Evolutionary conservation across 2,797 vertebrate species (phyloP), one percentile per base, ranked within the genome.

Genomic region (Sitta carolinensis): DNA sequence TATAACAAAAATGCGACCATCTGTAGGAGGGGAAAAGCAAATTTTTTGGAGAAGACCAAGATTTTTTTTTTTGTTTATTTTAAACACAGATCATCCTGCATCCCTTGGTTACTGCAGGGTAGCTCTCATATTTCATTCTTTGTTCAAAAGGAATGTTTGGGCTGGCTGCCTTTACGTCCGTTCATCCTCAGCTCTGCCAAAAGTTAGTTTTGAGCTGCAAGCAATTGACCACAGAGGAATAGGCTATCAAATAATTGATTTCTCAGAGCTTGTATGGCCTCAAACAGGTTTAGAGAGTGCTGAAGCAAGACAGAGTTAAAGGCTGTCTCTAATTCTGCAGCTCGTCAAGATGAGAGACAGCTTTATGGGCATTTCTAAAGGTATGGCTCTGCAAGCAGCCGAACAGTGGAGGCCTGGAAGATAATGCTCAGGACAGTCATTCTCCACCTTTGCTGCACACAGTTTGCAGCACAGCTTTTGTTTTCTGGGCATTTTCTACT

Each of bases 221-320:
- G 72, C 75, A 83, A 87, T 47, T 68, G 81, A 87, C 84, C 77
- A 73, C 85, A 78, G 70, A 92, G 74, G 63, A 95, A 88, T 16
- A 87, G 29, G 68, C 34, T 90, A 84, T 92, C 92, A 93, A 59
- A 94, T 67, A 95, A 93, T 52, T 77, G 83, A 93, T 93, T 97
- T 94, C 68, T 84, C 68, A 89, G 88, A 72, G 86, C 70, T 83
- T 89, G 59, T 61, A 83, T 82, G 74, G 83, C 81, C 86, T 95
- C 92, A 86, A 81, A 90, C 61, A 92, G 90, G 70, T 95, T 92
- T 89, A 87, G 54, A 51, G 69, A 58, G 81, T 89, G 93, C 69
- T 95, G 84, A 96, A 93, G 84, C 81, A 89, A 93, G 89, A 81
- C 90, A 78, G 47, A 64, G 73, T 75, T 89, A 92, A 93, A 93